Conservation (phyloP, 2,113 vertebrate genomes). For the Egretta garzetta region DNA sequence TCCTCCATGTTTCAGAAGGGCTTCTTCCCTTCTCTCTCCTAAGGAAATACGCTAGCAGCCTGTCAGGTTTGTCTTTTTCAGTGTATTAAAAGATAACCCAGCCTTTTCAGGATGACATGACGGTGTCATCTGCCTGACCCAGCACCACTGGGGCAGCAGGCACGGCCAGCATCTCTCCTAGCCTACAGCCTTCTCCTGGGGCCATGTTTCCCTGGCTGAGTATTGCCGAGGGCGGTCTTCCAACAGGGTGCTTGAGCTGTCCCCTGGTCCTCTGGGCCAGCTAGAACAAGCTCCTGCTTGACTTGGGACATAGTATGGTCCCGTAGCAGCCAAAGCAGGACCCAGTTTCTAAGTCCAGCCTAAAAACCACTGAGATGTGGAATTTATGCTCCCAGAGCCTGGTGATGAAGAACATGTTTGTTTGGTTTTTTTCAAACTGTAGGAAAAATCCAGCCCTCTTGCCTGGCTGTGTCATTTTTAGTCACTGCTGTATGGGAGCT, state of each 20-base stretch:
- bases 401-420: not conserved
- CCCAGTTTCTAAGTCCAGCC: not conserved
- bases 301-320: not conserved
- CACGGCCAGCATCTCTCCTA: not conserved
- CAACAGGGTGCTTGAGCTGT: not conserved
- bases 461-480: not conserved
- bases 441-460: not conserved
- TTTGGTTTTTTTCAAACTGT: not conserved
- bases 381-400: not conserved
- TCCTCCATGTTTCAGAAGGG: not conserved
- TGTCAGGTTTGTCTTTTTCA: not conserved
- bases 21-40: not conserved
- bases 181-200: not conserved
- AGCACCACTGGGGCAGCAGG: not conserved
- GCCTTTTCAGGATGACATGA: not conserved
- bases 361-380: not conserved
- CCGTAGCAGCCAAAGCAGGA: not conserved
- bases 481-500: not conserved
- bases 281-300: not conserved
- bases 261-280: not conserved
- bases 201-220: not conserved
- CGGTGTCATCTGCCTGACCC: not conserved
- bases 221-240: not conserved
- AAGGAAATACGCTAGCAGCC: not conserved
- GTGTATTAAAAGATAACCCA: not conserved